Conservation (phyloP, 2,888 invertebrate genomes). For the Congeria kusceri region DNA sequence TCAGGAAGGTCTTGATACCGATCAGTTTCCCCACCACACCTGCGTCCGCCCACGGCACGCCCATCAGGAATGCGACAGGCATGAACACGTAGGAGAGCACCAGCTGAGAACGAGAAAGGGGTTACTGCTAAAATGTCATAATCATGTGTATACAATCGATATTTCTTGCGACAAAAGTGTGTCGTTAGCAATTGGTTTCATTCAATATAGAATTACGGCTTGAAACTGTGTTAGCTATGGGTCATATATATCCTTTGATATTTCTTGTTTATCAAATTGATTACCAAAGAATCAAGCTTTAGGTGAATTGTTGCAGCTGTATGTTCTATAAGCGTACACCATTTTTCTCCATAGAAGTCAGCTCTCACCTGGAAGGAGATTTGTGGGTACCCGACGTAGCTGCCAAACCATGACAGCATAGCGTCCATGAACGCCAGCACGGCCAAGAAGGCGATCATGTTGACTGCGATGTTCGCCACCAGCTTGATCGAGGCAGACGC, state of each 20-base stretch:
- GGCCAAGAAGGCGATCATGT: constrained; percentile 96
- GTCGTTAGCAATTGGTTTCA: no score
- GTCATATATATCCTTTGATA: no score
- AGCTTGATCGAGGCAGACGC: constrained; percentile 92
- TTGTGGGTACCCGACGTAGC: constrained; percentile 77
- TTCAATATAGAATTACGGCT: no score
- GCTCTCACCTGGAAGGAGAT: constrained; percentile 80
- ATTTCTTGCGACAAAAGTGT: no score
- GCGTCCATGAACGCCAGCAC: constrained; percentile 94
- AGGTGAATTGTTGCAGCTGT: no score
- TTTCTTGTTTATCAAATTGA: no score
- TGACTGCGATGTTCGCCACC: constrained; percentile 94
- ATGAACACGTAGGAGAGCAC: constrained; percentile 95
- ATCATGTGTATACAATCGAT: no score
- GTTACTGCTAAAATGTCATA: no score
- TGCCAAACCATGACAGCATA: constrained; percentile 92
- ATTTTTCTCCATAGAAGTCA: no score
- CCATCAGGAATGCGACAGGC: constrained; percentile 98
- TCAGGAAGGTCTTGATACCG: constrained; percentile 95
- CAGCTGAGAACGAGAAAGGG: constrained; percentile 69
- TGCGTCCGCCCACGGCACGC: constrained; percentile 88
- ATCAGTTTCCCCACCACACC: constrained; percentile 93
- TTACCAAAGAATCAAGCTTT: no score
- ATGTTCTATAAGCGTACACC: no score
- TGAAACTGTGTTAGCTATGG: no score